These are phyloP conservation scores for Neopipo cinnamomea DNA, from an alignment of 2,113 vertebrate genomes.

Conservation along the genomic window DNA sequence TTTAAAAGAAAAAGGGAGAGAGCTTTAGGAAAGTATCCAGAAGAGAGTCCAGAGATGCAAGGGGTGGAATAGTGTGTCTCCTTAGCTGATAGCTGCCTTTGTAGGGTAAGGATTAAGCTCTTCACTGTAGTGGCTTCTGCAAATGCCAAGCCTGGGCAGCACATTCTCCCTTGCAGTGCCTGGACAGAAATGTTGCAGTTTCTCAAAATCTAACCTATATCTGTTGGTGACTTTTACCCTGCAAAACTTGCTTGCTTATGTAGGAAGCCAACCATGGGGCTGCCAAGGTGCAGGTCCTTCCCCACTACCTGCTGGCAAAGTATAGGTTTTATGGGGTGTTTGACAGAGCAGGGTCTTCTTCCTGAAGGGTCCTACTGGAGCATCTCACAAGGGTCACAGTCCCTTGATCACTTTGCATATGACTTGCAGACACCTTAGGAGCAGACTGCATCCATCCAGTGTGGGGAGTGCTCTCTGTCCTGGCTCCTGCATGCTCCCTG, in stretches of 20 bases:
- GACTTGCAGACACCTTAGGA: neutral
- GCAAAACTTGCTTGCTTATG: neutral
- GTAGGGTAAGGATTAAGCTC: neutral
- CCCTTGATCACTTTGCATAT: accelerated
- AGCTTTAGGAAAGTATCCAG: neutral
- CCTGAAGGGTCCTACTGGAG: neutral
- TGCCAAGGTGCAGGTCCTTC: neutral
- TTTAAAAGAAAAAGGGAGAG: neutral
- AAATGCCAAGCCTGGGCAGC: neutral
- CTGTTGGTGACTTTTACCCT: neutral
- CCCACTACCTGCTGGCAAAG: neutral
- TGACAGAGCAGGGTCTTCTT: neutral
- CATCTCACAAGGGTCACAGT: neutral
- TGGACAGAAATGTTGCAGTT: neutral
- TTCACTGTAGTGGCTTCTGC: neutral
- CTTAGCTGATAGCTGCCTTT: neutral
- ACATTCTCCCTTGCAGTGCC: neutral
- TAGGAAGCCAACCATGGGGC: neutral
- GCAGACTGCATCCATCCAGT: accelerated
- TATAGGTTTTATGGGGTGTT: neutral
- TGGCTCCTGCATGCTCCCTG: neutral
- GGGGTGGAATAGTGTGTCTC: neutral
- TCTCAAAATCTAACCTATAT: neutral
- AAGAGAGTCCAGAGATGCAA: accelerated
- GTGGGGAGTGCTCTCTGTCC: neutral